Percentiles rank a stretch among this genome's conserved stretches.
Evolutionary conservation across 2,797 vertebrate genomes (phyloP).

Genomic region (Lemur catta): DNA sequence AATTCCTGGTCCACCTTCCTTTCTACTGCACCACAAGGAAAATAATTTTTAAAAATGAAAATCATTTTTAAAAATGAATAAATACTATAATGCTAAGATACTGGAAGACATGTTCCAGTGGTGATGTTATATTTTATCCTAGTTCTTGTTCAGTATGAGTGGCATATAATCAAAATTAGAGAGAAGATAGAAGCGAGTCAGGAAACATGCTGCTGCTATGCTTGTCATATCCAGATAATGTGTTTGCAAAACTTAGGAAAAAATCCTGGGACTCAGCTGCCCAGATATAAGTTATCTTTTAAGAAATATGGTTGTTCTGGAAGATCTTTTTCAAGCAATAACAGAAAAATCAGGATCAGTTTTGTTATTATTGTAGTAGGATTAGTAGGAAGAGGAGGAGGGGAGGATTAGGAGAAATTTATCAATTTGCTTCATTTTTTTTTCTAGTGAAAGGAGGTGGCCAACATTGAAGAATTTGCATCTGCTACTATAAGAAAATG

Average conservation of each 20-base stretch:
- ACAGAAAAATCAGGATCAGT: neutral
- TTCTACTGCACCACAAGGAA: neutral
- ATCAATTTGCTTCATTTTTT: neutral
- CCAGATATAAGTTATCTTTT: neutral
- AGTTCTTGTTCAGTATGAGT: neutral
- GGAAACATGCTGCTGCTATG: neutral
- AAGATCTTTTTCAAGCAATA: neutral
- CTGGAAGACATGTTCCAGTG: neutral
- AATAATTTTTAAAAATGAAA: neutral
- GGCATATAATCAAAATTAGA: neutral
- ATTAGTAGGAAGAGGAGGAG: neutral
- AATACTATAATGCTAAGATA: neutral
- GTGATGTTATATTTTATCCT: neutral
- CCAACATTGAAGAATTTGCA: neutral
- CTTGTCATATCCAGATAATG: neutral
- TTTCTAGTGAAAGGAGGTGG: conserved; percentile 7
- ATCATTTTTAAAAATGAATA: neutral
- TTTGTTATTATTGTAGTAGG: neutral
- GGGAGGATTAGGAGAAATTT: neutral
- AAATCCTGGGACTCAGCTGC: neutral
- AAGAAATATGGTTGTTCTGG: neutral
- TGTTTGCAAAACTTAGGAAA: neutral
- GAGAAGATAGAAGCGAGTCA: neutral
- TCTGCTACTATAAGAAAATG: neutral
- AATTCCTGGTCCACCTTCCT: neutral